Base-by-base conservation (phyloP, 2,888 invertebrate genomes). In the Ypsolopha sequella region DNA sequence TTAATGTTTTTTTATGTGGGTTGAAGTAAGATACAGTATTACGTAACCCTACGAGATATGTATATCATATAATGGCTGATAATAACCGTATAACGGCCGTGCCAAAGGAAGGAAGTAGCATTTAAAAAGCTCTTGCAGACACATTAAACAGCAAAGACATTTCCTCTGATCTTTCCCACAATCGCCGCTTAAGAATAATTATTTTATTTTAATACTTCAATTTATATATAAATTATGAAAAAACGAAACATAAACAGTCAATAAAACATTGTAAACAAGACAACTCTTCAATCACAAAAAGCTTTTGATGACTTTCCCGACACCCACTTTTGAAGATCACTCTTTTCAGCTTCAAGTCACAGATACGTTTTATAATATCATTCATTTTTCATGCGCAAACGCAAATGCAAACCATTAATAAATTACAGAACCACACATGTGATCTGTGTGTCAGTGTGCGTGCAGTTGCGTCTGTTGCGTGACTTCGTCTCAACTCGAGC, bases 381-480 rank as follows among this genome's bases (percentile, higher is more conserved):
- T 65, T 70, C 71, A 79, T 81, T 79, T 81, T 79, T 80, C 76
- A 78, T 73, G 60, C 66, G 63, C 73, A 78, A 73, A 77, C 74
- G 79, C 76, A 76, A 80, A 79, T 80, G 77, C 78, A 73, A 63
- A 63, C 67, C 79, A 78, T 78, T 77, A 80, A 82, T 82, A 81
- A 80, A 80, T 82, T 73, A 81, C 73, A 73, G 66, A 76, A 70
- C 72, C 34, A 76, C 77, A 79, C 74, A 76, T 66, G 53, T 54
- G 58, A 52, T 55, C 70, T 73, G 74, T 74, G 76, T 56, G 76
- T 80, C 64, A 62, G 59, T 54, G 54, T 51, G 46, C 54, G 54
- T 54, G 57, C 64, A 55, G 64, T 60, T 66, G 66, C 64, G 66
- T 59, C 64, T 60, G 68, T 66, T 58, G 70, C 60, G 67, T 67